phyloP scores from a whole-genome alignment of 2,888 invertebrate species.

The Andrena haemorrhoa region DNA sequence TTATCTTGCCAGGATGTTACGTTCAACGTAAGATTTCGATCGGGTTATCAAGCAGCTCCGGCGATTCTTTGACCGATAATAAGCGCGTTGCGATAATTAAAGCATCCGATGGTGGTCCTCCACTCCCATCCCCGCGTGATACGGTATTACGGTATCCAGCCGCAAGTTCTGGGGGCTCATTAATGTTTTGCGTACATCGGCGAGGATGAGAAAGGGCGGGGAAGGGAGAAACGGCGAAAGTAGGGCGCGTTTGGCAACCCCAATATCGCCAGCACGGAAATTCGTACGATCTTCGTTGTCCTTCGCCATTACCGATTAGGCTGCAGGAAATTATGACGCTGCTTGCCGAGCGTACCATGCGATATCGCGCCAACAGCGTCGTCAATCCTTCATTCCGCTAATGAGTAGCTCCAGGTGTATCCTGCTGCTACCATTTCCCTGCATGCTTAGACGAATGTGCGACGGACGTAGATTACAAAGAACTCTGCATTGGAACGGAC shows the following conservation, averaged over 20 bases:
- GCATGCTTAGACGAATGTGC: neutral
- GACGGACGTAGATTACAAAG: too few relatives aligned
- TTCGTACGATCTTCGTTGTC: slow-evolving; percentile 48
- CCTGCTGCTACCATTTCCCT: neutral
- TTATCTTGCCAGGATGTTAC: slow-evolving; percentile 50
- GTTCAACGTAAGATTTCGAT: slow-evolving; percentile 32
- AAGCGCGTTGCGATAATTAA: slow-evolving; percentile 67
- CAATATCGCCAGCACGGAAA: slow-evolving; percentile 47
- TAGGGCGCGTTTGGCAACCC: slow-evolving; percentile 53
- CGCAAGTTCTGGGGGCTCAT: slow-evolving; percentile 47
- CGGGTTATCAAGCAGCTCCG: neutral
- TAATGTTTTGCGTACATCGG: slow-evolving; percentile 59
- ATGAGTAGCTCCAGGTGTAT: slow-evolving; percentile 16
- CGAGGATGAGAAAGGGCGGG: neutral
- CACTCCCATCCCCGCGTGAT: slow-evolving; percentile 6
- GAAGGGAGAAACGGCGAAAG: slow-evolving; percentile 35
- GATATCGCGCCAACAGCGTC: neutral
- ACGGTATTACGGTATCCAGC: slow-evolving; percentile 27
- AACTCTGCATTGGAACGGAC: too few relatives aligned
- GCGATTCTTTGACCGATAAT: slow-evolving; percentile 63
- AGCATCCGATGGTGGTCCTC: slow-evolving; percentile 45
- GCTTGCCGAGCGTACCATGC: neutral
- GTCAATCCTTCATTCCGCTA: slow-evolving; percentile 17
- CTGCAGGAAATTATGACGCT: slow-evolving; percentile 32
- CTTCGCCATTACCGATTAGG: slow-evolving; percentile 36